Evolutionary conservation across 2,888 invertebrate species (phyloP).

Genomic region (Tridacna gigas): DNA sequence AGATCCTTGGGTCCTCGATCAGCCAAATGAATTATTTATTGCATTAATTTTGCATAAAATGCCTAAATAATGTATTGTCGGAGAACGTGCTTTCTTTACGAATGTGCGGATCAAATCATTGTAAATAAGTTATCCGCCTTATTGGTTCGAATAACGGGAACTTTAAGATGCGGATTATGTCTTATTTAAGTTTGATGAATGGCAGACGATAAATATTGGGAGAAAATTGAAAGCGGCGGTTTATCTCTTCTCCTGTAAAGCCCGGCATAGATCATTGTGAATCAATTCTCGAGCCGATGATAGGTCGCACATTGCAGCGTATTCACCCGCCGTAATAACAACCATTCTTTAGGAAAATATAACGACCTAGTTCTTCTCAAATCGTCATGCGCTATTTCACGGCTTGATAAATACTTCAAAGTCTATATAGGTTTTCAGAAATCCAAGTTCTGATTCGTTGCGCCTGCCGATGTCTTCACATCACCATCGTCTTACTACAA

Average conservation of each 20-base stretch:
- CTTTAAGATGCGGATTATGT: background rate
- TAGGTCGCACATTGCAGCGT: background rate
- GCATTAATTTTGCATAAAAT: slow-evolving; percentile 34
- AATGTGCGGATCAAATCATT: slow-evolving; percentile 24
- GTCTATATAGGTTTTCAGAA: too few species aligned
- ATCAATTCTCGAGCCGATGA: background rate
- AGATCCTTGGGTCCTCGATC: slow-evolving; percentile 12
- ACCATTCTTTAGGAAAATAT: too few species aligned
- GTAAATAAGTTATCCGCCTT: slow-evolving; percentile 10
- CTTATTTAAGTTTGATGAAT: slow-evolving; percentile 5
- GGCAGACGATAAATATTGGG: slow-evolving; percentile 12
- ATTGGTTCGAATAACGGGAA: slow-evolving; percentile 6
- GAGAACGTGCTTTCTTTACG: slow-evolving; percentile 25
- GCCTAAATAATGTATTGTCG: slow-evolving; percentile 33
- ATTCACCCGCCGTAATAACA: too few species aligned
- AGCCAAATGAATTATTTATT: slow-evolving; percentile 36
- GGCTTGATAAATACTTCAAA: too few species aligned
- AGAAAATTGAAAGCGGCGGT: background rate
- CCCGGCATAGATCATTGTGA: background rate
- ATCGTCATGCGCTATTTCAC: too few species aligned
- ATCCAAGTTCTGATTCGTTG: too few species aligned
- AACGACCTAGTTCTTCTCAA: too few species aligned
- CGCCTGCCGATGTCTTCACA: too few species aligned
- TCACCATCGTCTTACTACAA: too few species aligned
- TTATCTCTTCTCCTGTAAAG: background rate